Base-by-base conservation (phyloP, 2,797 vertebrate genomes). In the Nothura maculosa region DNA sequence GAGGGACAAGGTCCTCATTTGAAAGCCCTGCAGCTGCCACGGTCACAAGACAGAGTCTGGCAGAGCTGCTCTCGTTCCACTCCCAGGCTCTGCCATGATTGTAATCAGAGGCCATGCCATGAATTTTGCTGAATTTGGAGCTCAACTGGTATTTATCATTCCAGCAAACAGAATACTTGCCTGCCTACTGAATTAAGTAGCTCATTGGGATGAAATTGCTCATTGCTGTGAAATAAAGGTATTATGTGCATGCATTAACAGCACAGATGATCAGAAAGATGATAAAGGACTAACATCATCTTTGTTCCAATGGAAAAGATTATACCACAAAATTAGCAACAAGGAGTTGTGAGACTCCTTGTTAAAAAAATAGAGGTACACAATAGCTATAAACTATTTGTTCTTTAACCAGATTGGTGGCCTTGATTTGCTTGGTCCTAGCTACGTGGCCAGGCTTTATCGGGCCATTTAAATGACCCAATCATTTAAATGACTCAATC, bases 81-180 rank as follows among this genome's bases (percentile, higher is more conserved):
- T 79, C 63, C 24, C 40, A 83, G 58, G 25, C 77, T 83, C 40
- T 81, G 48, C 22, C 38, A 50, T 91, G 93, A 80, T 20, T 10
- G 12, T 48, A 81, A n/a, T 45, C 52, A n/a, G 50, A 38, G 85
- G 77, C 91, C 67, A 73, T 69, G 67, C 66, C 81, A 84, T 43
- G 87, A 90, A 91, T 50, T 10, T 50, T 32, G 77, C 60, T 88
- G 77, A 94, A 78, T 84, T 90, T 64, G 42, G 62, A 92, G 27
- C 13, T 81, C 55, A 88, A 83, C 54, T 78, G 34, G 63, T 54
- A 60, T 86, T 93, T 84, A 36, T 83, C 78, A 63, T 77, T 55
- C 50, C 55, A 73, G 55, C 70, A 92, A 92, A 92, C 40, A 91
- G 68, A 40, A 64, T 20, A 34, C 21, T 82, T 93, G 40, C 79